These are phyloP conservation scores for Pachyseris speciosa DNA, from an alignment of 64 coral and sea anemone genomes.

Conservation along the genomic window DNA sequence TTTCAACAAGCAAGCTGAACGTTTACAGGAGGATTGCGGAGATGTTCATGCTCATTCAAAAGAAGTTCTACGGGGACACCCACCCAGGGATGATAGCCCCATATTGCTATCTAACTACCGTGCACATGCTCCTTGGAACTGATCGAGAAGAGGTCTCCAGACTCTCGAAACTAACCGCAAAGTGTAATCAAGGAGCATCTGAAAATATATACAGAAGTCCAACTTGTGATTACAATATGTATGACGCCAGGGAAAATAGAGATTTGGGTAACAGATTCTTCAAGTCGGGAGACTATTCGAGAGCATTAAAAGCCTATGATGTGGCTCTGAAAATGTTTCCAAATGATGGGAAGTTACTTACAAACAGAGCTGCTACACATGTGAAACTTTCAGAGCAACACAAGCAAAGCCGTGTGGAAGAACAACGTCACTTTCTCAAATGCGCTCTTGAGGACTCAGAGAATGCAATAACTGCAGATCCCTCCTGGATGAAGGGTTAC, in stretches of 20 bases:
- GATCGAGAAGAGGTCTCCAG: too few relatives aligned
- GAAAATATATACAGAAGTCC: neutral
- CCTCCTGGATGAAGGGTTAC: too few relatives aligned
- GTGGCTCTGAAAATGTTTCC: neutral
- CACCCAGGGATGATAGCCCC: neutral
- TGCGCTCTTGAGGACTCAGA: too few relatives aligned
- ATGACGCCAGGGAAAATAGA: neutral
- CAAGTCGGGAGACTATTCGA: neutral
- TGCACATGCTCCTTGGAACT: neutral
- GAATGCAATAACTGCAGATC: too few relatives aligned
- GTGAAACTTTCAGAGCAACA: neutral
- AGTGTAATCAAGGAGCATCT: neutral
- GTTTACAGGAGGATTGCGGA: neutral
- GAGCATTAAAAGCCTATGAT: neutral
- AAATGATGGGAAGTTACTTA: neutral
- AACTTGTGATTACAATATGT: neutral
- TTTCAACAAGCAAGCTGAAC: neutral
- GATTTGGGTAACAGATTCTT: neutral
- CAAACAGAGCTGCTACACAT: neutral
- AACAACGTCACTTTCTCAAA: too few relatives aligned
- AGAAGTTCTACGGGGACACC: neutral
- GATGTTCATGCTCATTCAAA: neutral
- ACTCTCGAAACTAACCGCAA: too few relatives aligned
- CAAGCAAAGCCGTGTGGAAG: too few relatives aligned
- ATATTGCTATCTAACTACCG: neutral